phyloP scores from a whole-genome alignment of 2,797 vertebrate species.

The Danio albolineatus region DNA sequence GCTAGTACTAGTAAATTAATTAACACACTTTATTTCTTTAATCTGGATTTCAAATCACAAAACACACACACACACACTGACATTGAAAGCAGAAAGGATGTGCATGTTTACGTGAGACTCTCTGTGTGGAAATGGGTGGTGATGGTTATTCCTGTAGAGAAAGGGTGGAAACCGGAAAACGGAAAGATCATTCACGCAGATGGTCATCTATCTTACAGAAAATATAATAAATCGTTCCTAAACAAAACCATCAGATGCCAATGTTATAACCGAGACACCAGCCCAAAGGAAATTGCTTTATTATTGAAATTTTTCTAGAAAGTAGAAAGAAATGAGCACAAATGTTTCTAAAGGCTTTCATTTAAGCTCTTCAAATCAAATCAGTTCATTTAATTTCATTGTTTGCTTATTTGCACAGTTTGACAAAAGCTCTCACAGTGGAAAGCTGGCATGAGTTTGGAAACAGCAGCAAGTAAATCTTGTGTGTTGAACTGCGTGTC shows the following conservation, averaged over 20 bases:
- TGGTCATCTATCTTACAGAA: slow-evolving; percentile 1
- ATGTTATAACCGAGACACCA: not conserved
- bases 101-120: not conserved
- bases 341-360: not conserved
- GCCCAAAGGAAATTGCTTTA: not conserved
- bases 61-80: not conserved
- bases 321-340: not conserved
- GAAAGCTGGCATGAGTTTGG: not conserved
- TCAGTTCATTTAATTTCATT: not conserved
- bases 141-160: not conserved
- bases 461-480: slow-evolving; percentile 56
- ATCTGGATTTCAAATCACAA: no score
- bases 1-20: no score
- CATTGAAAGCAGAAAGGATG: not conserved
- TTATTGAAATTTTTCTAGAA: no score
- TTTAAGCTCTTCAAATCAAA: not conserved
- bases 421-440: not conserved
- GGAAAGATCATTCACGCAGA: slow-evolving; percentile 7
- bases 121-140: not conserved
- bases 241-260: not conserved
- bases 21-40: no score
- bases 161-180: slow-evolving; percentile 19
- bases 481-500: slow-evolving; percentile 58
- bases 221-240: not conserved
- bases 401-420: no score